Evolutionary conservation across 2,888 invertebrate species (phyloP).

Genomic region (Dermolepida albohirtum): DNA sequence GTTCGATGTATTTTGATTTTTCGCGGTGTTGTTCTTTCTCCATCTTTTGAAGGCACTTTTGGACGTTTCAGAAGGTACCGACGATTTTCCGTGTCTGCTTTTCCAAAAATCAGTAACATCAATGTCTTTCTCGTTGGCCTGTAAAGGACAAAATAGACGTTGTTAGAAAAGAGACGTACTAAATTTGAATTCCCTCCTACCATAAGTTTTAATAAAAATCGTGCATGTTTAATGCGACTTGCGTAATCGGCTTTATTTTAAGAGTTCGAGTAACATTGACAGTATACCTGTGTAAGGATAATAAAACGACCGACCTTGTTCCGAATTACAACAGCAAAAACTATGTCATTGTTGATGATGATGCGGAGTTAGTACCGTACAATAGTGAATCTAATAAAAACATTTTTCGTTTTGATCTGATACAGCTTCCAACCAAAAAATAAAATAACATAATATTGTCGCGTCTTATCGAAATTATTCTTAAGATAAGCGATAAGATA

Average conservation of each 20-base stretch:
- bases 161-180: background rate
- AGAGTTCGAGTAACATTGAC: background rate
- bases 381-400: background rate
- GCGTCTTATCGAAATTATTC: no score
- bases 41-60: constrained; percentile 63
- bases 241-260: constrained; percentile 13
- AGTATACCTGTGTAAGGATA: background rate
- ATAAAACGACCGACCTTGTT: constrained; percentile 16
- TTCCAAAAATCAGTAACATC: constrained; percentile 62
- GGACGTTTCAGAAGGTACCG: constrained; percentile 55
- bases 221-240: constrained; percentile 1
- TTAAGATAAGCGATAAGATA: no score
- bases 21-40: constrained; percentile 54
- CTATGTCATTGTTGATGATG: constrained; percentile 12
- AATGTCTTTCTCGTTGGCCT: constrained; percentile 63
- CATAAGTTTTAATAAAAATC: background rate
- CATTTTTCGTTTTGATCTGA: no score
- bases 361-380: background rate
- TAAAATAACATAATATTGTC: no score
- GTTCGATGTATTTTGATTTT: constrained; percentile 26
- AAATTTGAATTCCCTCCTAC: background rate
- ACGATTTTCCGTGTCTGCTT: constrained; percentile 54
- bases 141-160: constrained; percentile 50
- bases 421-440: no score
- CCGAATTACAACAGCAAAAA: constrained; percentile 21